These are phyloP conservation scores for Apamea anceps DNA, from an alignment of 2,888 invertebrate species.

Conservation along the genomic window DNA sequence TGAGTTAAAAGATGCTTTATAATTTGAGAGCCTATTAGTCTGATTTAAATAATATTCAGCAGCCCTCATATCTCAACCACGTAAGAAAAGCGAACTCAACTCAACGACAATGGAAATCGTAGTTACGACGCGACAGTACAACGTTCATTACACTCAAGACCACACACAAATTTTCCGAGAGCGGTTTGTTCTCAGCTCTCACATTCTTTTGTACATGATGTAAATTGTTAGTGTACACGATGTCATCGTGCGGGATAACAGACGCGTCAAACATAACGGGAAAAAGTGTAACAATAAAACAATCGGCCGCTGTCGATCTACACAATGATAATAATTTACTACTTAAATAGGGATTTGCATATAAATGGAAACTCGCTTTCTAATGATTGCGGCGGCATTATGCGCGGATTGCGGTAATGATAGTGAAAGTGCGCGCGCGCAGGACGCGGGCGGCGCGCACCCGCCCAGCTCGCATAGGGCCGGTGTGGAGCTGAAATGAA, in stretches of 20 bases:
- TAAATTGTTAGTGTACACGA: conserved; percentile 32
- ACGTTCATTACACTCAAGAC: not conserved
- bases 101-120: not conserved
- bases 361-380: conserved; percentile 85
- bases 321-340: conserved; percentile 72
- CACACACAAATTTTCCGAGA: conserved; percentile 13
- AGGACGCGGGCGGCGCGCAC: conserved; percentile 59
- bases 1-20: not conserved
- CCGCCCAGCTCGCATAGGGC: conserved; percentile 40
- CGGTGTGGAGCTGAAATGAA: conserved; percentile 21
- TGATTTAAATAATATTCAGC: not conserved
- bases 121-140: not conserved
- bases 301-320: conserved; percentile 56
- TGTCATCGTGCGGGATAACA: conserved; percentile 25
- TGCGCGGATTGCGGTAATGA: conserved; percentile 75
- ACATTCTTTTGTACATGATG: conserved; percentile 34
- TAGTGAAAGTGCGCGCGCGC: conserved; percentile 81
- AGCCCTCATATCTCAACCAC: not conserved
- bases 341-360: conserved; percentile 80
- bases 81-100: not conserved
- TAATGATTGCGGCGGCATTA: conserved; percentile 78
- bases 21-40: not conserved
- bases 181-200: conserved; percentile 31
- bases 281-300: conserved; percentile 76
- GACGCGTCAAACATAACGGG: conserved; percentile 48